Percentiles rank a stretch among this genome's conserved stretches.
phyloP scores from a whole-genome alignment of 2,888 invertebrate species.

The Phania funesta region DNA sequence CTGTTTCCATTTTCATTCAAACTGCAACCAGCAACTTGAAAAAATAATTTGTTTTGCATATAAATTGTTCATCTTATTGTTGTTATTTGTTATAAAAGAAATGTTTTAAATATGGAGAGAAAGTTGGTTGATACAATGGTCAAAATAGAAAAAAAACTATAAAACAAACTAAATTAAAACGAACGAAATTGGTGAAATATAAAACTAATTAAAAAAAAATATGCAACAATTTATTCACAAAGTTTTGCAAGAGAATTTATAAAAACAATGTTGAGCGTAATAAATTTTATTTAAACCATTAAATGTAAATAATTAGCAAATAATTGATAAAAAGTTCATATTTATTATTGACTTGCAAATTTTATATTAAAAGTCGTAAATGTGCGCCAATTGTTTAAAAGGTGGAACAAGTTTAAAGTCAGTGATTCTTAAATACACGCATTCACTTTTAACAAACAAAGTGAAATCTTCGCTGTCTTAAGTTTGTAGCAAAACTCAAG shows the following conservation, averaged over 20 bases:
- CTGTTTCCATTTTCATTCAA: constrained; percentile 2
- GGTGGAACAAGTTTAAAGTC: too few species aligned
- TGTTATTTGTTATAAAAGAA: neutral
- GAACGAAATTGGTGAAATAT: too few species aligned
- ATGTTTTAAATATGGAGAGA: constrained; percentile 26
- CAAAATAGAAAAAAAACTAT: neutral
- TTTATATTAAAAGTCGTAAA: too few species aligned
- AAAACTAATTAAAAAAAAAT: neutral
- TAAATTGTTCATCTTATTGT: constrained; percentile 3
- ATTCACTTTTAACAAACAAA: too few species aligned
- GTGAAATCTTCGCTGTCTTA: too few species aligned
- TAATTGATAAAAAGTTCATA: too few species aligned
- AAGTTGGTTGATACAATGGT: constrained; percentile 26
- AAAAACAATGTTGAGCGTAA: too few species aligned
- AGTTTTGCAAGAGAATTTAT: neutral
- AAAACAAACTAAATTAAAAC: neutral
- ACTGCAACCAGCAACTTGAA: constrained; percentile 11
- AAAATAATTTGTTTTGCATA: neutral
- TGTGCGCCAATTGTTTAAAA: too few species aligned
- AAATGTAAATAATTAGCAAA: too few species aligned
- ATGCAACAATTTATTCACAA: neutral
- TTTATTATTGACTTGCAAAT: neutral
- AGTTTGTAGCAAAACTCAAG: too few species aligned
- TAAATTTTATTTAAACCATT: too few species aligned
- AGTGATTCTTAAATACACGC: too few species aligned